Conservation (phyloP, 2,113 vertebrate genomes). For the Calypte anna region DNA sequence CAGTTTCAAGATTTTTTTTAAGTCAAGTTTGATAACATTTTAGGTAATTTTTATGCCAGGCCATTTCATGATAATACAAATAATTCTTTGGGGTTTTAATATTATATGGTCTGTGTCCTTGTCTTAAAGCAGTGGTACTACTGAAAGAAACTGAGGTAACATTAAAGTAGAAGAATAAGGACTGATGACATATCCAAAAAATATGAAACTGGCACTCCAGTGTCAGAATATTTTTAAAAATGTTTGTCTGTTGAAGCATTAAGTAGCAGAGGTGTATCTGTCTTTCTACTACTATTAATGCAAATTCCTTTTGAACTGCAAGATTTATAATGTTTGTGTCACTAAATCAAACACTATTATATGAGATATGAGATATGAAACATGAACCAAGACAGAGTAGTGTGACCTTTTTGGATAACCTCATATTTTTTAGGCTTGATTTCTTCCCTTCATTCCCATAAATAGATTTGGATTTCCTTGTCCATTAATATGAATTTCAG, state of each 20-base stretch:
- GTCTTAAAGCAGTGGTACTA: not conserved
- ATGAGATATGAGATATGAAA: not conserved
- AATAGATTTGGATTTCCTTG: not conserved
- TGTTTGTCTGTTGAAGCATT: not conserved
- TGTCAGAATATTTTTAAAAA: not conserved
- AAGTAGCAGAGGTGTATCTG: not conserved
- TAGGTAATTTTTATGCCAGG: not conserved
- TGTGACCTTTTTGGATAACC: not conserved
- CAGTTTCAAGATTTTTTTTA: not conserved
- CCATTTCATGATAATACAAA: not conserved
- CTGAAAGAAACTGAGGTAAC: not conserved
- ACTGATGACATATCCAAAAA: not conserved
- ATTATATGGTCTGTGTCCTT: not conserved
- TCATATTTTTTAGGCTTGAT: not conserved
- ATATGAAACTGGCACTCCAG: not conserved
- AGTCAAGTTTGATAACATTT: not conserved
- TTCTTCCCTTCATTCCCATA: not conserved
- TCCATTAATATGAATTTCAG: not conserved
- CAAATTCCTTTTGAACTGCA: not conserved
- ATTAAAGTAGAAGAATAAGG: not conserved
- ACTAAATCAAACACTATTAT: not conserved
- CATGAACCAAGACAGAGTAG: not conserved
- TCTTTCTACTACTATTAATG: constrained; percentile 6
- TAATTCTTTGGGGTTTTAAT: not conserved
- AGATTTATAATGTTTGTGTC: not conserved